phyloP scores from a whole-genome alignment of 2,113 vertebrate species.

The Oncorhynchus keta region DNA sequence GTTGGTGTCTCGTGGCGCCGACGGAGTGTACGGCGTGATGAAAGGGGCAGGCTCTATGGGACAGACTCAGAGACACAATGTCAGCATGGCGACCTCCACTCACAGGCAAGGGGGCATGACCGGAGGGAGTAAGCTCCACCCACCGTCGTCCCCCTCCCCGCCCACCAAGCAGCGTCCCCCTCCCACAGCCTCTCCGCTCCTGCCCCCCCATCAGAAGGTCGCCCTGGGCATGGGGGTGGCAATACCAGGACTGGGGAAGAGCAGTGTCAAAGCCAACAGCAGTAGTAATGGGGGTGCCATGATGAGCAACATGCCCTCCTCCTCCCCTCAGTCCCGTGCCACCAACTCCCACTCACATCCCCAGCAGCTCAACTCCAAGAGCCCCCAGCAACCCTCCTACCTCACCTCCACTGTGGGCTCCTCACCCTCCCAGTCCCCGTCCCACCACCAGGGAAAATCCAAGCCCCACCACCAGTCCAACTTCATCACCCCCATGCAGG shows the following conservation, averaged over 20 bases:
- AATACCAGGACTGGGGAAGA: slow-evolving; percentile 46
- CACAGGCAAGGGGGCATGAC: slow-evolving; percentile 49
- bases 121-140: slow-evolving; percentile 51
- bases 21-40: slow-evolving; percentile 40
- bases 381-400: slow-evolving; percentile 41
- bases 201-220: slow-evolving; percentile 69
- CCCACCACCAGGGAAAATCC: slow-evolving; percentile 24
- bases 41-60: slow-evolving; percentile 52
- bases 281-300: slow-evolving; percentile 57
- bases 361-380: slow-evolving; percentile 23
- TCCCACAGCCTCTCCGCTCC: slow-evolving; percentile 70
- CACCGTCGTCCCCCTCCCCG: slow-evolving; percentile 52
- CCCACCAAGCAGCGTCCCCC: slow-evolving; percentile 72
- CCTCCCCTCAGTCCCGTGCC: slow-evolving; percentile 73
- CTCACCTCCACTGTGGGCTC: slow-evolving; percentile 34
- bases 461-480: slow-evolving; percentile 76
- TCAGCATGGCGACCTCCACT: slow-evolving; percentile 41
- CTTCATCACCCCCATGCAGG: slow-evolving; percentile 80
- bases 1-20: slow-evolving; percentile 73
- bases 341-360: slow-evolving; percentile 54
- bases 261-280: slow-evolving; percentile 33
- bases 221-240: slow-evolving; percentile 40
- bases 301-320: slow-evolving; percentile 45
- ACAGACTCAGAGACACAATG: slow-evolving; percentile 58
- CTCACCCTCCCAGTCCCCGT: slow-evolving; percentile 51